Conservation (phyloP, 2,113 vertebrate species). For the Neodontobutis hainanensis region DNA sequence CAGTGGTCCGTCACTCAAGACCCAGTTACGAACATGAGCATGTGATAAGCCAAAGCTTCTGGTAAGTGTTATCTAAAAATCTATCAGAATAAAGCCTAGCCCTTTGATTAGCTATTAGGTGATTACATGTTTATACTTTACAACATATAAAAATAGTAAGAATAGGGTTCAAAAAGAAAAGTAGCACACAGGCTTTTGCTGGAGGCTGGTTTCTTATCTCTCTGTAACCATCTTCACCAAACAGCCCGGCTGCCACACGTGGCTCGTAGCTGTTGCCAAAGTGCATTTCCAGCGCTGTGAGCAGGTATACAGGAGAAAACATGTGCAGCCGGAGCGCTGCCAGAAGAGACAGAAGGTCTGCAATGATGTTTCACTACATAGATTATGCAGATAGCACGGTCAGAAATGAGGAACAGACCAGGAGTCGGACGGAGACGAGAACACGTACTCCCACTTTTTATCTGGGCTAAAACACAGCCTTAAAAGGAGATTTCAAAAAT, state of each 20-base stretch:
- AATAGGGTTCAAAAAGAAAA: neutral
- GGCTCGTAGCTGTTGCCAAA: conserved; percentile 63
- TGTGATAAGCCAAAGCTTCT: too few relatives aligned
- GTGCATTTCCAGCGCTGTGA: conserved; percentile 70
- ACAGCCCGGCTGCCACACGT: conserved; percentile 60
- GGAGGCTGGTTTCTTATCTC: neutral
- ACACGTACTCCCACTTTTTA: too few relatives aligned
- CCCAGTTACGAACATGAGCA: too few relatives aligned
- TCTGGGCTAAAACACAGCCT: neutral
- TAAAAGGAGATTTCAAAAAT: conserved; percentile 27
- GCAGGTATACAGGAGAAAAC: conserved; percentile 78
- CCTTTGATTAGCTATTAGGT: too few relatives aligned
- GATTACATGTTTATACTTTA: too few relatives aligned
- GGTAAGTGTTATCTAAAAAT: too few relatives aligned
- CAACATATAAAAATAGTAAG: too few relatives aligned
- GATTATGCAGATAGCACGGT: conserved; percentile 76
- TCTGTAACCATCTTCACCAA: conserved; percentile 23
- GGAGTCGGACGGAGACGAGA: conserved; percentile 2
- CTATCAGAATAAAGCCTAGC: too few relatives aligned
- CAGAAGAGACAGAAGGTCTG: conserved; percentile 76
- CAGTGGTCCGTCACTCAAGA: too few relatives aligned
- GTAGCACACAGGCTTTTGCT: neutral
- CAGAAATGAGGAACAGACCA: conserved; percentile 58
- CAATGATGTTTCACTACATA: conserved; percentile 79
- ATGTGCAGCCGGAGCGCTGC: conserved; percentile 74